Base-by-base conservation (phyloP, 2,888 invertebrate species). In the Molorchus minor region DNA sequence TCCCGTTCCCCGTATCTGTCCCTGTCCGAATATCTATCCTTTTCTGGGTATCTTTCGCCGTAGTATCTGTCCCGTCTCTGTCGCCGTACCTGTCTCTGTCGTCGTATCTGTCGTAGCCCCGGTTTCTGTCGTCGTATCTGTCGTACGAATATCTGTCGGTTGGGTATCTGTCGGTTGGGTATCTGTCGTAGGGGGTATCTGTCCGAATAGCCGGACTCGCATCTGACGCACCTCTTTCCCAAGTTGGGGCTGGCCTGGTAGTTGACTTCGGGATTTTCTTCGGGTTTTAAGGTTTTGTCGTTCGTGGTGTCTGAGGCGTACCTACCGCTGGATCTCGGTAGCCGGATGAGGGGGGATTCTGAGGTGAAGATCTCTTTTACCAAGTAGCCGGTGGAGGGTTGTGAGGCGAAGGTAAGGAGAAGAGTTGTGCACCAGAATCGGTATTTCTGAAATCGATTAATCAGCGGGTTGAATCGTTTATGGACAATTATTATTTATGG, bases 141-240 rank as follows among this genome's bases (percentile, higher is more conserved):
- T 51, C 19, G 25, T 20, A 36, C n/a, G n/a, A n/a, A n/a, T n/a
- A n/a, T 40, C 54, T 54, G 15, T 61, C 62, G n/a, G 53, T 52
- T n/a, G n/a, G n/a, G 43, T 58, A 45, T 2, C 45, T 30, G 13
- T n/a, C n/a, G n/a, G n/a, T n/a, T n/a, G n/a, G n/a, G n/a, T 65
- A 51, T 36, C 65, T 51, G 45, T 65, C 76, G 15, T 65, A 61
- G 0, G 64, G n/a, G 56, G 73, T 68, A 41, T 10, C 49, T 46
- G 16, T 51, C 35, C 15, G 21, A 13, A 56, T 64, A 65, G n/a
- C 61, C 60, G 16, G 58, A 59, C 10, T 68, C 65, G 30, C 71
- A 71, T 3, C 66, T 62, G n/a, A 65, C 60, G 41, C 71, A 71
- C 19, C 71, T 49, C 45, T 71, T 71, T 5, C 65, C 71, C 10